Conservation (phyloP, 2,888 invertebrate genomes). For the Neria commutata region DNA sequence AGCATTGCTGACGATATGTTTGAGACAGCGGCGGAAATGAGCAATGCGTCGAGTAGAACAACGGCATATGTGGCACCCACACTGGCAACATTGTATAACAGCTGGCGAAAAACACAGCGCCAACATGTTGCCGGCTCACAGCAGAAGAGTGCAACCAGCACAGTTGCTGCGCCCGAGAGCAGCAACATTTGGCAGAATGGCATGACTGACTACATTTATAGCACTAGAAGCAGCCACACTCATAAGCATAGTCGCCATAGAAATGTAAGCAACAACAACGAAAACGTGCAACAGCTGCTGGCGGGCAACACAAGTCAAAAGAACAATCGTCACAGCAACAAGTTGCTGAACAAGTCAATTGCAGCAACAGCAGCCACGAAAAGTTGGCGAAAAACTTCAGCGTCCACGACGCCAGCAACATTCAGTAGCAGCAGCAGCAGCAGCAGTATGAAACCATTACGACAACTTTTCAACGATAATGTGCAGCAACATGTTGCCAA, state of each 20-base stretch:
- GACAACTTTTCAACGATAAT: slow-evolving; percentile 17
- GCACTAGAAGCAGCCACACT: slow-evolving; percentile 38
- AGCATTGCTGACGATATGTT: background rate
- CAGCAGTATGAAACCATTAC: background rate
- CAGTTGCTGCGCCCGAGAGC: background rate
- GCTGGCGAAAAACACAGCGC: slow-evolving; percentile 14
- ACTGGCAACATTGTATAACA: slow-evolving; percentile 21
- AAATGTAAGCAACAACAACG: slow-evolving; percentile 16
- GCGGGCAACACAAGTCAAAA: slow-evolving; percentile 22
- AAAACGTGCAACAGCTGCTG: slow-evolving; percentile 27
- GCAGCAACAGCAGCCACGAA: slow-evolving; percentile 28
- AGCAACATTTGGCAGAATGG: slow-evolving; percentile 26
- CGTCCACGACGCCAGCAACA: slow-evolving; percentile 7
- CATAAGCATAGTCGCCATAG: slow-evolving; percentile 33
- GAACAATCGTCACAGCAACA: no score
- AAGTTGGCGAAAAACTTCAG: slow-evolving; percentile 13
- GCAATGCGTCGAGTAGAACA: background rate
- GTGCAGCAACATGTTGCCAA: slow-evolving; percentile 15
- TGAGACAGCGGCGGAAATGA: background rate
- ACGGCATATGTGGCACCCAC: slow-evolving; percentile 23
- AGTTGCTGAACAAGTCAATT: slow-evolving; percentile 12
- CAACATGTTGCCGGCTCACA: background rate
- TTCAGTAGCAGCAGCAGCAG: background rate
- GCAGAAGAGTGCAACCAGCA: slow-evolving; percentile 1
- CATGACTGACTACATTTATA: slow-evolving; percentile 42